Evolutionary conservation across 2,113 vertebrate genomes (phyloP).

Genomic region (Brienomyrus longianalis): DNA sequence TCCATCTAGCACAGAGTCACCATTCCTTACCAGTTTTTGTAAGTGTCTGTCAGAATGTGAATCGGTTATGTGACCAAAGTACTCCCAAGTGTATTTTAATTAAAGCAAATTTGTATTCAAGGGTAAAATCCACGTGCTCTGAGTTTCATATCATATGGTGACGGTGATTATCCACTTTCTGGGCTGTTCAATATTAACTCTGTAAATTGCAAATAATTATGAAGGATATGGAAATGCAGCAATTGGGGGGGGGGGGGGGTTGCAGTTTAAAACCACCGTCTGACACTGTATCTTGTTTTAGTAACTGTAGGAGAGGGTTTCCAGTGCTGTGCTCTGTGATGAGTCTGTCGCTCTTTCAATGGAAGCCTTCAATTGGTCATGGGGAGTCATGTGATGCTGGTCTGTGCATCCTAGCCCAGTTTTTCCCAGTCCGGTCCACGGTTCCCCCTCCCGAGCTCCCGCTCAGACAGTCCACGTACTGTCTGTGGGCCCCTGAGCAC

Average conservation of each 20-base stretch:
- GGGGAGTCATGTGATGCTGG: background rate
- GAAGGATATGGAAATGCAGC: background rate
- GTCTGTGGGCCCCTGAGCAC: no score
- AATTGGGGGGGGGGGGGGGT: background rate
- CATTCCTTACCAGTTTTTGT: background rate
- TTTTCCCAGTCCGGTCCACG: no score
- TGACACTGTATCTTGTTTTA: background rate
- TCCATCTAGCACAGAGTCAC: background rate
- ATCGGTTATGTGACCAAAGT: background rate
- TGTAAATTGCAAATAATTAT: background rate
- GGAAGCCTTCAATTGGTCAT: background rate
- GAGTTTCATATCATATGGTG: background rate
- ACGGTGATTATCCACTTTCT: background rate
- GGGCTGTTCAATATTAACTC: background rate
- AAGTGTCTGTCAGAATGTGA: background rate
- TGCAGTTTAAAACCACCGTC: background rate
- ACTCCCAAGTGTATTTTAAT: background rate
- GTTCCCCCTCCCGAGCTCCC: no score
- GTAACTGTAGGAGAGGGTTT: background rate
- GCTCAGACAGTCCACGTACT: no score
- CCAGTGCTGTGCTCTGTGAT: background rate
- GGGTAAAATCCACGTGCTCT: background rate
- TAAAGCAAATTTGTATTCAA: background rate
- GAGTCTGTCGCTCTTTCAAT: background rate
- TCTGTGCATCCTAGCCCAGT: background rate